These are phyloP conservation scores for Scaptomyza montana DNA, from an alignment of 1,140 invertebrate species.

Conservation along the genomic window DNA sequence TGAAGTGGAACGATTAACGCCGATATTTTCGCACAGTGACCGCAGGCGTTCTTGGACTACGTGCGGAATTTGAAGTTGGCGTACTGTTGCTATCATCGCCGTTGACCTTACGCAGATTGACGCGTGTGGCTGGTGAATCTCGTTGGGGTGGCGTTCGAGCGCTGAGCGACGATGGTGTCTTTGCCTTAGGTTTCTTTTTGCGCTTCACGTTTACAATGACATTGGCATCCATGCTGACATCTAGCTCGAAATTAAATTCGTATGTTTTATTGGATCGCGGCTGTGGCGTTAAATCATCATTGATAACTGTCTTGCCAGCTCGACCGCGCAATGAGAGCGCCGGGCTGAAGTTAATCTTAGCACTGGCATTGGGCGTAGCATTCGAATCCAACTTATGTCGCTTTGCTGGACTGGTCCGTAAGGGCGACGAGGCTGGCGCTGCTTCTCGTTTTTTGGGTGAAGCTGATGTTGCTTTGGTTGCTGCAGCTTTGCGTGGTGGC, in stretches of 20 bases:
- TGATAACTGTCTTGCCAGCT: slow-evolving; percentile 72
- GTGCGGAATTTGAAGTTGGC: not conserved
- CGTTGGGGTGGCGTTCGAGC: not conserved
- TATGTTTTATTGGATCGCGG: slow-evolving; percentile 75
- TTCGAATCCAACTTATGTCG: slow-evolving; percentile 47
- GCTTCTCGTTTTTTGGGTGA: slow-evolving; percentile 51
- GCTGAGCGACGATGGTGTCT: slow-evolving; percentile 33
- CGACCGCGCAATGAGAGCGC: slow-evolving; percentile 54
- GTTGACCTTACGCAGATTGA: slow-evolving; percentile 67
- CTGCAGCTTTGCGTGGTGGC: not conserved
- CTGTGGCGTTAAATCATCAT: slow-evolving; percentile 76
- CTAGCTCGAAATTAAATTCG: slow-evolving; percentile 81
- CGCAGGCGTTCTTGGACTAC: slow-evolving; percentile 69
- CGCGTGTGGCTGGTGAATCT: slow-evolving; percentile 56
- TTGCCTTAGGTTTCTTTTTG: slow-evolving; percentile 59
- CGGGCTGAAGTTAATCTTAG: slow-evolving; percentile 73
- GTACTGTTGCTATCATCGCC: slow-evolving; percentile 9
- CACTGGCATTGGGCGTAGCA: slow-evolving; percentile 29
- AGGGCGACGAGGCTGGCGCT: slow-evolving; percentile 4
- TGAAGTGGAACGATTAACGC: slow-evolving; percentile 35
- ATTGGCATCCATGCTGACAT: slow-evolving; percentile 83
- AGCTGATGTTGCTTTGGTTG: not conserved
- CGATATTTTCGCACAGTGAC: slow-evolving; percentile 65
- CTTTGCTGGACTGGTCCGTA: slow-evolving; percentile 35
- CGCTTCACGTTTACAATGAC: slow-evolving; percentile 83